Evolutionary conservation across 2,888 invertebrate species (phyloP).

Genomic region (Drosophila algonquin): DNA sequence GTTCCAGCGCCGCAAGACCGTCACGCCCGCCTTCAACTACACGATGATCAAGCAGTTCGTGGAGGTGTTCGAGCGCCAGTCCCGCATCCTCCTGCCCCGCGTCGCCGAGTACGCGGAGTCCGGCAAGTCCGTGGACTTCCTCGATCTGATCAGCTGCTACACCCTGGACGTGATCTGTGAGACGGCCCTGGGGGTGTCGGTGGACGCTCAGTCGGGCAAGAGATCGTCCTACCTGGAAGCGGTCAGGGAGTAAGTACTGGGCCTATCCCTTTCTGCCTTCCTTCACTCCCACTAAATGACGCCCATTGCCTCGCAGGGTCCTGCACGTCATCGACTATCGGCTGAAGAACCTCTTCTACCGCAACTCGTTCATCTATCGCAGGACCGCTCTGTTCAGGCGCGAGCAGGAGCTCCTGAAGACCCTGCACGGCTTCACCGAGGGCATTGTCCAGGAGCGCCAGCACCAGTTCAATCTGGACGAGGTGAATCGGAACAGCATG

Average conservation of each 20-base stretch:
- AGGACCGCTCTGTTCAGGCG: conserved; percentile 39
- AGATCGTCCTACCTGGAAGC: conserved; percentile 59
- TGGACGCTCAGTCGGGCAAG: conserved; percentile 47
- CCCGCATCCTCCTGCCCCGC: conserved; percentile 43
- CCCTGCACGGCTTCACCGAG: conserved; percentile 61
- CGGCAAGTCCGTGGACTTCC: conserved; percentile 50
- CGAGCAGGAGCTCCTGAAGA: conserved; percentile 41
- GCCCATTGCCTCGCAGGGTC: conserved; percentile 21
- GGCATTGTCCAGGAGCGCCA: conserved; percentile 50
- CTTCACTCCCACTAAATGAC: not conserved
- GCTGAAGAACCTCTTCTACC: conserved; percentile 57
- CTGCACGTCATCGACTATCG: conserved; percentile 52
- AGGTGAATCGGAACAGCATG: conserved; percentile 39
- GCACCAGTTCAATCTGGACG: conserved; percentile 44
- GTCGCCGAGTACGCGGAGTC: conserved; percentile 28
- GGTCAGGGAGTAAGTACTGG: conserved; percentile 56
- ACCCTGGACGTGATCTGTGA: conserved; percentile 68
- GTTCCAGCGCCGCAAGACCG: conserved; percentile 60
- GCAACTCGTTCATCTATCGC: conserved; percentile 42
- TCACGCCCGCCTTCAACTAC: conserved; percentile 61
- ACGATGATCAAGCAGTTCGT: conserved; percentile 60
- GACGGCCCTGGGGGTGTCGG: conserved; percentile 59
- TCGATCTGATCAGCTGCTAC: conserved; percentile 54
- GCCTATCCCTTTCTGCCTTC: not conserved
- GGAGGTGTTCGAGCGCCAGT: conserved; percentile 53